Percentiles rank a stretch among this genome's conserved stretches.
Conservation (phyloP, 2,888 invertebrate species). For the Pseudanteris insignis region DNA sequence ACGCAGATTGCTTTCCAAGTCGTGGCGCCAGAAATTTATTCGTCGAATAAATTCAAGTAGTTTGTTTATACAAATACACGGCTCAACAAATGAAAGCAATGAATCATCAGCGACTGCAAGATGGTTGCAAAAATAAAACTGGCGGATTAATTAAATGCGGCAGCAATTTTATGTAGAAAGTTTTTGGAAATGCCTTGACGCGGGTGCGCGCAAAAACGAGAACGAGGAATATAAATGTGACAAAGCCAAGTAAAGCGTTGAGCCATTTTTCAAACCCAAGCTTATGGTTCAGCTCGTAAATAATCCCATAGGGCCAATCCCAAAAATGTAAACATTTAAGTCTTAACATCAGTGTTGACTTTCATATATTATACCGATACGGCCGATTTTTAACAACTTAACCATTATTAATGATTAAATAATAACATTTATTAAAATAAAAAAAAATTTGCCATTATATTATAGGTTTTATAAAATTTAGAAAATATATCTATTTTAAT, state of each 20-base stretch:
- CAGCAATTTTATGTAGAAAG: slow-evolving; percentile 39
- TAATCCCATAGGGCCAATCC: slow-evolving; percentile 40
- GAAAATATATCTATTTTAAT: no score
- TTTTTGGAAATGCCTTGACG: slow-evolving; percentile 32
- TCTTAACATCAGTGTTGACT: slow-evolving; percentile 43
- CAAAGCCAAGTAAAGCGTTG: slow-evolving; percentile 36
- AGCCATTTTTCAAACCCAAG: slow-evolving; percentile 26
- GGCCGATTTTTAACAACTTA: no score
- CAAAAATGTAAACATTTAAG: slow-evolving; percentile 46
- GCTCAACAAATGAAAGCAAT: slow-evolving; percentile 41
- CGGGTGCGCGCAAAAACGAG: slow-evolving; percentile 20
- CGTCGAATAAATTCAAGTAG: slow-evolving; percentile 37
- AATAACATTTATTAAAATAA: no score
- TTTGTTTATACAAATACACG: slow-evolving; percentile 41
- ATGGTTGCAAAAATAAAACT: slow-evolving; percentile 39
- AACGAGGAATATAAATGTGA: slow-evolving; percentile 37
- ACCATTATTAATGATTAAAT: no score
- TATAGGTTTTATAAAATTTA: no score
- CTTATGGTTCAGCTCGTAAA: slow-evolving; percentile 33
- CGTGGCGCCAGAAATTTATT: slow-evolving; percentile 31
- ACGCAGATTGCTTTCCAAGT: slow-evolving; percentile 35
- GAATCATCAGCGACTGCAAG: slow-evolving; percentile 37
- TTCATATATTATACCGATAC: no score
- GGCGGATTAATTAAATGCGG: slow-evolving; percentile 39
- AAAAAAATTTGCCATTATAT: no score